These are phyloP conservation scores for Corvus hawaiiensis DNA, from an alignment of 2,113 vertebrate genomes.

Conservation along the genomic window DNA sequence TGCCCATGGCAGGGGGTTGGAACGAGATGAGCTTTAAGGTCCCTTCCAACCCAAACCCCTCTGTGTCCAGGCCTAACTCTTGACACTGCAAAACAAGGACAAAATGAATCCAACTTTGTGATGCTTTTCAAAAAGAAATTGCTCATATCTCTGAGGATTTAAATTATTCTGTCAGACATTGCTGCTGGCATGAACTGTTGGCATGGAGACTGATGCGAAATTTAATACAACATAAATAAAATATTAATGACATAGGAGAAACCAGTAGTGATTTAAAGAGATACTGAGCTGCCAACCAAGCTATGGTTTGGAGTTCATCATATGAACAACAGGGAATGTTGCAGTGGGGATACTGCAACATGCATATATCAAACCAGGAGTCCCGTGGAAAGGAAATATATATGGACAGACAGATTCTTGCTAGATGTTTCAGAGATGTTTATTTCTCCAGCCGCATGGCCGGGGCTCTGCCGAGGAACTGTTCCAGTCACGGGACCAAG, in stretches of 20 bases:
- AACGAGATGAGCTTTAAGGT: fast-evolving
- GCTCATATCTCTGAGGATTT: not conserved
- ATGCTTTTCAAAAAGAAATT: not conserved
- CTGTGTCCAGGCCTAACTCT: not conserved
- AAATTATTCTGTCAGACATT: constrained; percentile 24
- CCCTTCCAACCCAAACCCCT: not conserved
- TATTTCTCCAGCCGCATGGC: too few relatives aligned
- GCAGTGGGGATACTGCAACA: too few relatives aligned
- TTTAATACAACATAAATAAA: constrained; percentile 54
- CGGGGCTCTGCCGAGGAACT: too few relatives aligned
- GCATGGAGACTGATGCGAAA: constrained; percentile 48
- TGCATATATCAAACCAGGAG: too few relatives aligned
- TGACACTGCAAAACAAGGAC: not conserved
- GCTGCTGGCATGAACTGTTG: constrained; percentile 57
- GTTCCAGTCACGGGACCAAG: too few relatives aligned
- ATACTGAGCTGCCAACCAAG: not conserved
- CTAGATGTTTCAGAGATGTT: too few relatives aligned
- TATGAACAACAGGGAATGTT: not conserved
- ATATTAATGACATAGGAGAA: constrained; percentile 39
- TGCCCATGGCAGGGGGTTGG: not conserved
- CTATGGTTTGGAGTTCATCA: not conserved
- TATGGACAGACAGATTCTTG: too few relatives aligned
- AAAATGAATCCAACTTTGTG: not conserved
- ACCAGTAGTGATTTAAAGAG: constrained; percentile 26
- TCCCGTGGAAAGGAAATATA: too few relatives aligned